These are phyloP conservation scores for Caenorhabditis angaria DNA, from an alignment of 2,888 invertebrate species.

Conservation along the genomic window DNA sequence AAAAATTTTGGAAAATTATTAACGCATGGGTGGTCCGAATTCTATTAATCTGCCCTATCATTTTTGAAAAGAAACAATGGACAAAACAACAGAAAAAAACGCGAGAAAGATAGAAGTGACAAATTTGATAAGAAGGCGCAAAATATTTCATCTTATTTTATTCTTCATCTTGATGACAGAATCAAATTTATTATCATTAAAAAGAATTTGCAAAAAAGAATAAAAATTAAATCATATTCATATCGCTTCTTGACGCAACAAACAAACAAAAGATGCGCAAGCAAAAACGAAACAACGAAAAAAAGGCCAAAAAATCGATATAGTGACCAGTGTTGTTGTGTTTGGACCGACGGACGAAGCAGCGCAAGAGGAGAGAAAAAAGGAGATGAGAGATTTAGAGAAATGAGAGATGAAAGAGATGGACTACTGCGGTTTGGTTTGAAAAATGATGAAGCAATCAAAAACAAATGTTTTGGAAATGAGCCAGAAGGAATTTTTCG, in stretches of 20 bases:
- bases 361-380: neutral
- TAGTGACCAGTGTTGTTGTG: neutral
- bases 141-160: no score
- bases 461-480: neutral
- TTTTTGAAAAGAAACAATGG: neutral
- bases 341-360: no score
- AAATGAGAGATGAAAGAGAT: neutral
- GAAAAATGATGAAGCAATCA: neutral
- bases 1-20: no score
- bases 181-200: neutral
- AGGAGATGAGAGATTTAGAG: neutral
- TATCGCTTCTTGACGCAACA: neutral
- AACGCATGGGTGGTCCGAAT: no score
- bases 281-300: neutral
- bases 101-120: neutral
- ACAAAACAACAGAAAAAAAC: neutral
- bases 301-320: neutral
- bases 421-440: neutral
- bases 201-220: neutral
- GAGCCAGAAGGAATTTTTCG: neutral
- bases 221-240: no score
- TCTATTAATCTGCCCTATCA: no score
- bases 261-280: neutral
- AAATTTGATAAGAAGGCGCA: neutral
- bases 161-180: neutral